Evolutionary conservation across 2,113 vertebrate species (phyloP).

Genomic region (Numenius arquata): DNA sequence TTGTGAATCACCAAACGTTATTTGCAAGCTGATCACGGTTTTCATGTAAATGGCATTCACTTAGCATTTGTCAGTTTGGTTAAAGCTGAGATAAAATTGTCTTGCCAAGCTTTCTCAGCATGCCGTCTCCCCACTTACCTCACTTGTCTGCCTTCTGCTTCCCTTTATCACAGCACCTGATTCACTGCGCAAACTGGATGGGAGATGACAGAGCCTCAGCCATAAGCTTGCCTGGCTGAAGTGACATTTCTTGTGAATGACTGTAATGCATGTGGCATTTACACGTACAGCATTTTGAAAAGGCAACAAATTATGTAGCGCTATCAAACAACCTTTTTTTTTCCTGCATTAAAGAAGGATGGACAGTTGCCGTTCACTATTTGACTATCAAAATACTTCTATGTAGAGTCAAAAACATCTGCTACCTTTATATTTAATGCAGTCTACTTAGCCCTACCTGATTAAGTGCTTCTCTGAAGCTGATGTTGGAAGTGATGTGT

Average conservation of each 20-base stretch:
- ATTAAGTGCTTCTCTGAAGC: neutral
- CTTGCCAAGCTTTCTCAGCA: slow-evolving; percentile 20
- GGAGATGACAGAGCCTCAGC: slow-evolving; percentile 10
- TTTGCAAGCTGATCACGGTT: neutral
- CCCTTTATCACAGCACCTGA: neutral
- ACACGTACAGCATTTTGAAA: neutral
- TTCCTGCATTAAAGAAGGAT: neutral
- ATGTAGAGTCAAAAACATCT: neutral
- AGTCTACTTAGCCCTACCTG: neutral
- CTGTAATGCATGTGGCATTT: slow-evolving; percentile 30
- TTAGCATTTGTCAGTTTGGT: slow-evolving; percentile 9
- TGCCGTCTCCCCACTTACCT: neutral
- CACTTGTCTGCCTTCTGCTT: slow-evolving; percentile 1
- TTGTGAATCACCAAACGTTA: slow-evolving; percentile 6
- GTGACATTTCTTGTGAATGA: slow-evolving; percentile 39
- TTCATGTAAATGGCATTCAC: neutral
- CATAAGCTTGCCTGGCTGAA: neutral
- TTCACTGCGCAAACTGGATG: neutral
- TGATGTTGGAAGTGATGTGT: neutral
- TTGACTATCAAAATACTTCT: neutral
- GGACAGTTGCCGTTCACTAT: slow-evolving; percentile 11
- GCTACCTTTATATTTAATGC: neutral
- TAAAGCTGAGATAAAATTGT: neutral
- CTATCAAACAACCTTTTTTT: neutral
- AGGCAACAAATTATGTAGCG: slow-evolving; percentile 5